Evolutionary conservation across 2,888 invertebrate genomes (phyloP).

Genomic region (Chelonus formosanus): DNA sequence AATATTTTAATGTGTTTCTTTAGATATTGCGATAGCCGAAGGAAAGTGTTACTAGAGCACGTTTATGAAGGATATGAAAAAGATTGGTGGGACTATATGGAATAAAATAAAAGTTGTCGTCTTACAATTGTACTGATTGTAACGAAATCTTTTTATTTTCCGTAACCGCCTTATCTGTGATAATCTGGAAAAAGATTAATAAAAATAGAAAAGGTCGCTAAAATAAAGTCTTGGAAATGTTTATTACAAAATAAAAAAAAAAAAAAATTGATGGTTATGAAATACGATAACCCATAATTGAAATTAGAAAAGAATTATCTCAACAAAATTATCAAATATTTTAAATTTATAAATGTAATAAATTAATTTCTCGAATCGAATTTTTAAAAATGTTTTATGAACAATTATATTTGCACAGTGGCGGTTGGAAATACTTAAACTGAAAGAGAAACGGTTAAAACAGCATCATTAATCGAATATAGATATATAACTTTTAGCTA

Average conservation of each 20-base stretch:
- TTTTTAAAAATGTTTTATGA: background rate
- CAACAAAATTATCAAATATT: slow-evolving; percentile 3
- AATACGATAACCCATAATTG: too few species aligned
- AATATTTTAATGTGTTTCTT: slow-evolving; percentile 8
- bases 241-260: slow-evolving; percentile 39
- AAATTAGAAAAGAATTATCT: too few species aligned
- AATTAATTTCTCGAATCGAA: slow-evolving; percentile 14
- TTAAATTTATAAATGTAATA: background rate
- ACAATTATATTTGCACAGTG: slow-evolving; percentile 27
- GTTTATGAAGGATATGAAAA: slow-evolving; percentile 99
- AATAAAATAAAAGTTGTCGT: slow-evolving; percentile 67
- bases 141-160: slow-evolving; percentile 45
- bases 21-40: slow-evolving; percentile 97
- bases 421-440: slow-evolving; percentile 35
- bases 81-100: slow-evolving; percentile 97
- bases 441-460: slow-evolving; percentile 33
- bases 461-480: slow-evolving; percentile 4
- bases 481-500: slow-evolving; percentile 23
- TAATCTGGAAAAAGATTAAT: slow-evolving; percentile 53
- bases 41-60: slow-evolving; percentile 94
- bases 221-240: slow-evolving; percentile 37
- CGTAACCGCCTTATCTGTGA: slow-evolving; percentile 62
- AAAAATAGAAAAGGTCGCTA: slow-evolving; percentile 31
- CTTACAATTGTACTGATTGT: slow-evolving; percentile 1
- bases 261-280: too few species aligned